Evolutionary conservation across 2,797 vertebrate species (phyloP).

Genomic region (Melopsittacus undulatus): DNA sequence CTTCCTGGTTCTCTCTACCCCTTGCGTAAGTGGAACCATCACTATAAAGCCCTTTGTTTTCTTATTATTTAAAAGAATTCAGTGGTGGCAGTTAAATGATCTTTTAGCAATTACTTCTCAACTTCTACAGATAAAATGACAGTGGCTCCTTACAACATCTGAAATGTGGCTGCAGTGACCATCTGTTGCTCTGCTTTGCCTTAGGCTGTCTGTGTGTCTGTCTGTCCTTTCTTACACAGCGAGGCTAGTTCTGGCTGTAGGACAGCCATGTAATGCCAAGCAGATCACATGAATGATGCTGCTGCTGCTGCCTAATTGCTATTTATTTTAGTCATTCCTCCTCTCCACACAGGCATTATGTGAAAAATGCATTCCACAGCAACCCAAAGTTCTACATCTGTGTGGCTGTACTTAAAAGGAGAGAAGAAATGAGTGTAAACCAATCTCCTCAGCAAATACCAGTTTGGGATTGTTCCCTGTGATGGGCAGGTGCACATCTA

Average conservation of each 20-base stretch:
- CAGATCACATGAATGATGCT: not conserved
- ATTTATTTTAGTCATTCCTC: conserved; percentile 60
- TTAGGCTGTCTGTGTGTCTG: not conserved
- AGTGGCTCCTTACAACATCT: not conserved
- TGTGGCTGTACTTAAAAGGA: conserved; percentile 79
- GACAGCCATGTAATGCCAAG: not conserved
- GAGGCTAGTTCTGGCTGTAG: not conserved
- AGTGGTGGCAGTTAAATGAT: not conserved
- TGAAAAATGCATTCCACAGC: conserved; percentile 67
- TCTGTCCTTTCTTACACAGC: not conserved
- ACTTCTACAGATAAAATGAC: not conserved
- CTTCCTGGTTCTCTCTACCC: not conserved
- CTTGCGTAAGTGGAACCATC: not conserved
- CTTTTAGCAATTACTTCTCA: not conserved
- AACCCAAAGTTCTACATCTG: conserved; percentile 75
- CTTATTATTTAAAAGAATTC: not conserved
- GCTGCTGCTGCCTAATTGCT: conserved; percentile 40
- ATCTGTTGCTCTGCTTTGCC: not conserved
- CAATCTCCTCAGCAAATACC: conserved; percentile 81
- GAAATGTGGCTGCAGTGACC: not conserved
- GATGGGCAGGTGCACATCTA: conserved; percentile 77
- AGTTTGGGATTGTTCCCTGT: conserved; percentile 59
- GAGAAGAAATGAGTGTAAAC: conserved; percentile 78
- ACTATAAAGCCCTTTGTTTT: not conserved
- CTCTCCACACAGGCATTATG: conserved; percentile 67